phyloP scores from a whole-genome alignment of 2,888 invertebrate species.

The Meteorus colon region DNA sequence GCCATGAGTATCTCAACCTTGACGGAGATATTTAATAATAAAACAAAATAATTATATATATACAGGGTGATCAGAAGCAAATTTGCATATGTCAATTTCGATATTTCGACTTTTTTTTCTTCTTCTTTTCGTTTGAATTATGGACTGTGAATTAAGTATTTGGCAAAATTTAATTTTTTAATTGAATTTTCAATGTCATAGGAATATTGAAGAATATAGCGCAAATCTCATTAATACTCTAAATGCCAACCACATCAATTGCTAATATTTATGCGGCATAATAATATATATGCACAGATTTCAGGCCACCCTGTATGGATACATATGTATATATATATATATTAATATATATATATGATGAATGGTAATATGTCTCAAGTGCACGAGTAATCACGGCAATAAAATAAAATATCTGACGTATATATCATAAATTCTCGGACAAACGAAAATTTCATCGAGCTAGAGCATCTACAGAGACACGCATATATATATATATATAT shows the following conservation, averaged over 20 bases:
- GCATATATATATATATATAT: not conserved
- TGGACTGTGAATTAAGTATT: not conserved
- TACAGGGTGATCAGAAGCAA: not conserved
- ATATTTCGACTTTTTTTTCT: not conserved
- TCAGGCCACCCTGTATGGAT: conserved; percentile 3
- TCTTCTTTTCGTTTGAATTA: not conserved
- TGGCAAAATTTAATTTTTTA: not conserved
- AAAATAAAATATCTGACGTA: conserved; percentile 8
- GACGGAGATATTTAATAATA: not conserved
- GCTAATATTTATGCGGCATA: not conserved
- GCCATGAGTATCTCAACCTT: not conserved
- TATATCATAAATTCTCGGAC: conserved; percentile 13
- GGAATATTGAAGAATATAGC: not conserved
- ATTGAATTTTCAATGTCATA: not conserved
- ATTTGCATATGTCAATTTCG: not conserved
- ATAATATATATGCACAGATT: not conserved
- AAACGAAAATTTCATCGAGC: not conserved
- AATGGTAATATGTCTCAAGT: conserved; percentile 16
- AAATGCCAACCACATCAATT: not conserved
- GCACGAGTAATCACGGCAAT: conserved; percentile 15
- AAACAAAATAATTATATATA: not conserved
- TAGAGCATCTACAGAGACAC: not conserved
- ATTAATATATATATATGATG: conserved; percentile 3
- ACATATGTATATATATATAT: not conserved
- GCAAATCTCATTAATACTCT: not conserved